Conservation (phyloP, 2,113 vertebrate species). For the Aphelocoma coerulescens region DNA sequence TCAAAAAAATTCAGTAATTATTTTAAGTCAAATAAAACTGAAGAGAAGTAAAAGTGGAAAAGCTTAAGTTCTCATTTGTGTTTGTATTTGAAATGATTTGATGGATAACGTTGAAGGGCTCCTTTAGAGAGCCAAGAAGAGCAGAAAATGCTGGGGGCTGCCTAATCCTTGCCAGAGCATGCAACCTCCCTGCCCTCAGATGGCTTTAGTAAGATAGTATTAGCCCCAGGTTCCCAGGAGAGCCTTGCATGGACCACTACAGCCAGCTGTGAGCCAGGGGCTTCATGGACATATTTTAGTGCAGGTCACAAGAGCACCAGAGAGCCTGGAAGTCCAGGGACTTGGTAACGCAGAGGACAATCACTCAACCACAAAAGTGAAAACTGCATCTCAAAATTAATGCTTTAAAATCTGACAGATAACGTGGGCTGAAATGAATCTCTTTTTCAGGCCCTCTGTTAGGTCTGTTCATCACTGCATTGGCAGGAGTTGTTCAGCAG, state of each 20-base stretch:
- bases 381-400: background rate
- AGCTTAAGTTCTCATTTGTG: background rate
- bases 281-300: background rate
- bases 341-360: background rate
- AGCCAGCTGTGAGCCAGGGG: background rate
- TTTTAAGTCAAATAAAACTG: background rate
- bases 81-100: background rate
- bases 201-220: background rate
- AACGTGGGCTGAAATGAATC: fast-evolving
- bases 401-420: background rate
- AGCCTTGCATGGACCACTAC: background rate
- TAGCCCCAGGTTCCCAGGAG: background rate
- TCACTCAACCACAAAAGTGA: background rate
- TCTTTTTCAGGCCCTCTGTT: background rate
- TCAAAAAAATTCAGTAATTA: background rate
- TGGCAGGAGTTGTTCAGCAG: background rate
- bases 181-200: background rate
- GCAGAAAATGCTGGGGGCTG: background rate
- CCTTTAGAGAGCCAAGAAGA: background rate
- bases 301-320: background rate
- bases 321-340: background rate
- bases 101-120: background rate
- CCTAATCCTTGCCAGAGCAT: background rate
- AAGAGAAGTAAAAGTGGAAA: background rate
- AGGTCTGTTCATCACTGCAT: fast-evolving